These are phyloP conservation scores for Eira barbara DNA, from an alignment of 2,113 vertebrate genomes.

Conservation along the genomic window DNA sequence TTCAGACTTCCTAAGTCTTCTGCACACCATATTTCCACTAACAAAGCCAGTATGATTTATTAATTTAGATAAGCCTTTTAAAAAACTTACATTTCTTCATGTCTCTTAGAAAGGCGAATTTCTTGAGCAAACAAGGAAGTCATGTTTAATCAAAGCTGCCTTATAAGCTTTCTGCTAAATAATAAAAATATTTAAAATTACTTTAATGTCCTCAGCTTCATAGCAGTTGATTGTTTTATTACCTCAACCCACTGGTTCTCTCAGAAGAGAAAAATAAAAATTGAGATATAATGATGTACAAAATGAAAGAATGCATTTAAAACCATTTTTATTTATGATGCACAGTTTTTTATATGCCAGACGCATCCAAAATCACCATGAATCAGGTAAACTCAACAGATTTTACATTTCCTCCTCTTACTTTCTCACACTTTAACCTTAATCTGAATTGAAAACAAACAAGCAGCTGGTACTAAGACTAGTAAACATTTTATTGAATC, in stretches of 20 bases:
- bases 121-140: conserved; percentile 81
- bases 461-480: conserved; percentile 59
- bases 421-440: not conserved
- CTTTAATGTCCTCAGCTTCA: not conserved
- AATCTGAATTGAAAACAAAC: conserved; percentile 52
- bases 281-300: not conserved
- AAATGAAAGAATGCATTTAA: conserved; percentile 8
- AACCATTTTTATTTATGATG: conserved; percentile 12
- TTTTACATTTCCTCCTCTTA: not conserved
- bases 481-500: conserved; percentile 52
- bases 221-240: not conserved
- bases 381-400: conserved; percentile 35
- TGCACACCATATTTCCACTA: not conserved
- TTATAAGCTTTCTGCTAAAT: conserved; percentile 60
- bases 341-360: not conserved
- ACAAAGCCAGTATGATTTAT: not conserved
- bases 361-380: not conserved
- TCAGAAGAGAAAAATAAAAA: conserved; percentile 5
- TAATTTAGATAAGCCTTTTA: not conserved
- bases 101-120: conserved; percentile 83
- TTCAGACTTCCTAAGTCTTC: conserved; percentile 4
- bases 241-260: not conserved
- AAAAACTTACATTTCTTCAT: conserved; percentile 90
- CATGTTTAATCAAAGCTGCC: conserved; percentile 73
- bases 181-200: conserved; percentile 68